A percentile compares a stretch with the other conserved stretches of the same genome.
Conservation (phyloP, 1,140 invertebrate species). For the Tribolium madens region DNA sequence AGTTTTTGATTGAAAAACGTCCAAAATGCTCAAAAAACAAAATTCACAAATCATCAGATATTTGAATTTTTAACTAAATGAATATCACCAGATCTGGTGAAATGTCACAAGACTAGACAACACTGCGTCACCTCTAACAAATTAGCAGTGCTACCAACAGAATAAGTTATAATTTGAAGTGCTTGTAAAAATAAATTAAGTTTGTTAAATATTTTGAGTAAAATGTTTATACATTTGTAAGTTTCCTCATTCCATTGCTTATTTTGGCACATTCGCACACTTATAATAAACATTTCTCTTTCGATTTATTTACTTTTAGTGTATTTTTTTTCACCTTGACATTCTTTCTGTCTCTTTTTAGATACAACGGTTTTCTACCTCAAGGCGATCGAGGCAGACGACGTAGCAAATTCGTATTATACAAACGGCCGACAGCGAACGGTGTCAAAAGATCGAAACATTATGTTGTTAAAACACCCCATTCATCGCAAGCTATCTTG, state of each 20-base stretch:
- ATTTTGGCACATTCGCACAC: neutral
- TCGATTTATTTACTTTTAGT: neutral
- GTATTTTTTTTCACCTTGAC: neutral
- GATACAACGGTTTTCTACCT: conserved; percentile 95
- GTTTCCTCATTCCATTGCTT: neutral
- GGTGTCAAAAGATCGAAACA: conserved; percentile 95
- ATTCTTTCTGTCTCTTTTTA: conserved; percentile 68
- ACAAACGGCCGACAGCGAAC: conserved; percentile 85
- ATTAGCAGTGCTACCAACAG: too few relatives aligned
- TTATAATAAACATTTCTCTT: conserved; percentile 15
- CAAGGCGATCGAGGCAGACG: conserved; percentile 92
- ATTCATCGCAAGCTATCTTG: conserved; percentile 90
- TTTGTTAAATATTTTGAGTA: neutral
- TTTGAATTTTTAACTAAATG: too few relatives aligned
- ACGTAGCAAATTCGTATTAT: conserved; percentile 93
- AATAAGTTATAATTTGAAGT: too few relatives aligned
- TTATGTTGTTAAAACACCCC: conserved; percentile 94
- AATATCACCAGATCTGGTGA: too few relatives aligned
- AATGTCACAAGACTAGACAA: too few relatives aligned
- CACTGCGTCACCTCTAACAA: too few relatives aligned
- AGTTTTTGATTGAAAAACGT: too few relatives aligned
- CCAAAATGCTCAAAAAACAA: too few relatives aligned
- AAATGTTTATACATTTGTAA: neutral
- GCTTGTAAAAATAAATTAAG: too few relatives aligned
- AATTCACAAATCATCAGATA: too few relatives aligned